Base-by-base conservation (phyloP, 1,140 invertebrate genomes). In the Drosophila teissieri region DNA sequence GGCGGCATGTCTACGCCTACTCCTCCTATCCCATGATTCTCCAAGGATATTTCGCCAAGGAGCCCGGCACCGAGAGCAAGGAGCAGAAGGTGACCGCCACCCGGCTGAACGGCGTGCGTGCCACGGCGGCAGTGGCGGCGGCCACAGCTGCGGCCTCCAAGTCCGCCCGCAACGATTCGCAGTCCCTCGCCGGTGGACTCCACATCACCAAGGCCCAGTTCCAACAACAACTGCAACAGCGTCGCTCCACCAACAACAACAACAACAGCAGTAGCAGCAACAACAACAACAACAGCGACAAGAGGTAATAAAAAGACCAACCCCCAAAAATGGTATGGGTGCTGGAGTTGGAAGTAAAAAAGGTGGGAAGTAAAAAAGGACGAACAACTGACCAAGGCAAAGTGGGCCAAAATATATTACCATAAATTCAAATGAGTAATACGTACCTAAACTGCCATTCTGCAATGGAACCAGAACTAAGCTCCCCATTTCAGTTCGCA, bases 121-220 rank as follows among this genome's bases (percentile, higher is more conserved):
- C 80, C 57, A 89, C 77, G 24, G 73, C 81, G 31, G 60, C 80
- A 17, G 53, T 79, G 19, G 55, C 73, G 5, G 68, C 55, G 14
- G 51, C 67, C 27, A 39, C 65, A 24, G 57, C 75, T 17, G 22
- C 65, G 6, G 22, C 76, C 67, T 55, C 84, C 67, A 85, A 85
- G 24, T 6, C 51, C 63, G 40, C 67, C 19, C 46, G 19, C 11
- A 45, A 36, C 53, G 80, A 83, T 27, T 11, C 51, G 14, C 70
- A 69, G 44, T 64, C 77, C 39, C 69, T 91, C 14, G 79, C 89
- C 40, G 90, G 90, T 49, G 78, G 78, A 10, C 64, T 88, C 51
- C 81, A 85, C 58, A 91, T 91, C 58, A 91, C 85, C 52, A 91
- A 91, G 78, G 86, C 88, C 27, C 90, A 91, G 67, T 91, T 91